Evolutionary conservation across 2,797 vertebrate genomes (phyloP).

Genomic region (Acanthurus tractus): DNA sequence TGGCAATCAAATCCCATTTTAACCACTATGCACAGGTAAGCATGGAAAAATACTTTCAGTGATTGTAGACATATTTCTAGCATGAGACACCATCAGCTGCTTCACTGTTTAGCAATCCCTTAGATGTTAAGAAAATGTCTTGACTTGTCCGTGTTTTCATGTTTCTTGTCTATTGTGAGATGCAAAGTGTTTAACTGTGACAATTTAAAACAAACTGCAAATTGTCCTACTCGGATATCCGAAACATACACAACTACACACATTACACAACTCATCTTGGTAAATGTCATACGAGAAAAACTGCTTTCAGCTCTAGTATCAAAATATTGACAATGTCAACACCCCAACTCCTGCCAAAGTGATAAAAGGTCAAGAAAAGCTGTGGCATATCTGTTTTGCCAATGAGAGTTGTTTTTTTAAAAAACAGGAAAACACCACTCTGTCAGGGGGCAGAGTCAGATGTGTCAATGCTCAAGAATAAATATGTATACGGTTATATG

Average conservation of each 20-base stretch:
- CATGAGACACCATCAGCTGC: neutral
- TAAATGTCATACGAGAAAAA: neutral
- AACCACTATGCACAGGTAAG: too few species aligned
- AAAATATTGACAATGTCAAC: neutral
- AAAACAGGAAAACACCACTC: too few species aligned
- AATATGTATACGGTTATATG: neutral
- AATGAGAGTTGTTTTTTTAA: too few species aligned
- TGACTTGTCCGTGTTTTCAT: neutral
- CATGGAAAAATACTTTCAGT: neutral
- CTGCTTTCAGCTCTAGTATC: too few species aligned
- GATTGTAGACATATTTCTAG: neutral
- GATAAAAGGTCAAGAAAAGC: neutral
- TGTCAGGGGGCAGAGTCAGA: too few species aligned
- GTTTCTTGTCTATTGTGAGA: neutral
- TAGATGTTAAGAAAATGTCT: neutral
- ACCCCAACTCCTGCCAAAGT: neutral
- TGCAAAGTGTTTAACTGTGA: too few species aligned
- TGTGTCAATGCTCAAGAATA: too few species aligned
- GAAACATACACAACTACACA: neutral
- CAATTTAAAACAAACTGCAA: too few species aligned
- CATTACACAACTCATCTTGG: neutral
- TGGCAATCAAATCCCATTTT: neutral
- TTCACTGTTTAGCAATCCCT: neutral
- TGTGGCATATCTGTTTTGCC: neutral
- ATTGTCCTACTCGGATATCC: too few species aligned